These are phyloP conservation scores for Aphidius ervi DNA, from an alignment of 1,140 invertebrate genomes.

Conservation along the genomic window DNA sequence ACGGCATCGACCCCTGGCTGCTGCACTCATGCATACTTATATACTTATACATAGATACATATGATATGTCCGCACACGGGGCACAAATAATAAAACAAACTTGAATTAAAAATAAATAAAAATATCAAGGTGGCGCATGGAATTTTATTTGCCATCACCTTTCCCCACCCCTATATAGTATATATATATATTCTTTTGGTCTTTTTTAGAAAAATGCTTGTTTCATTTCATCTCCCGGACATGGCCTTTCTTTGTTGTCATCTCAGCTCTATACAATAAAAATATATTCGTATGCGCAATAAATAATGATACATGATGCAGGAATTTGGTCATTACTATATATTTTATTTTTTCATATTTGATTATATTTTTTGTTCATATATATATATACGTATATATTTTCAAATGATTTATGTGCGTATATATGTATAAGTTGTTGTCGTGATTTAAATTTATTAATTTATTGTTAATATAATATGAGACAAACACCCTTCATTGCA, in stretches of 20 bases:
- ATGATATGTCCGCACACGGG: too few species aligned
- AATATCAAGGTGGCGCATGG: neutral
- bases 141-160: conserved; percentile 9
- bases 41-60: too few species aligned
- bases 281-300: neutral
- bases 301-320: neutral
- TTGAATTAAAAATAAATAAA: neutral
- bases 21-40: too few species aligned
- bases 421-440: neutral
- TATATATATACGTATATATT: too few species aligned
- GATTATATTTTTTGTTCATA: neutral
- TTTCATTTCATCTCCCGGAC: neutral
- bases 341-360: neutral
- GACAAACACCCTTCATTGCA: too few species aligned
- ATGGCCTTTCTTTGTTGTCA: neutral
- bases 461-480: too few species aligned
- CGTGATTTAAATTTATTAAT: too few species aligned
- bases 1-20: conserved; percentile 5
- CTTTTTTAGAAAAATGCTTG: neutral
- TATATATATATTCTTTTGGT: neutral
- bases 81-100: too few species aligned
- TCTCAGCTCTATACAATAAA: too few species aligned
- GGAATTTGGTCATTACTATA: conserved; percentile 1
- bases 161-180: neutral
- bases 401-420: neutral